Evolutionary conservation across 2,797 vertebrate species (phyloP).

Genomic region (Scyliorhinus canicula): DNA sequence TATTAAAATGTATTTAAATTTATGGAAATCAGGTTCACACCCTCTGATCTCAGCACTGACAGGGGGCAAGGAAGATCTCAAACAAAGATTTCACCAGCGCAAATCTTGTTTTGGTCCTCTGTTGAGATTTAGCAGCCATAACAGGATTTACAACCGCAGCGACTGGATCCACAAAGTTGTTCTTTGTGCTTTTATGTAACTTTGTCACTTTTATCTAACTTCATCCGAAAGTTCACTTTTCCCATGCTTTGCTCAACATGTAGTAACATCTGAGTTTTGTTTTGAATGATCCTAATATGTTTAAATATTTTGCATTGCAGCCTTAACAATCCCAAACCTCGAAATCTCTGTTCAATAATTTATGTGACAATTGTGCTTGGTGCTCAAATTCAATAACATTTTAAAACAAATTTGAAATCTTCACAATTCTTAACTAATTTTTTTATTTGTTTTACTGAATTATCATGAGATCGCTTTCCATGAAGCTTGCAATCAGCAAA

Average conservation of each 20-base stretch:
- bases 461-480: background rate
- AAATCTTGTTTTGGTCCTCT: no score
- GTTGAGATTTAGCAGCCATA: no score
- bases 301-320: background rate
- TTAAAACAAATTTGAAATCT: constrained; percentile 14
- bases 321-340: background rate
- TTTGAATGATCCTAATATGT: background rate
- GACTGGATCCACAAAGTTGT: no score
- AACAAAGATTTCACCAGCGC: no score
- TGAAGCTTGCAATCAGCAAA: background rate
- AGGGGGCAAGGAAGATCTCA: no score
- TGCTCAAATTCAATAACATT: background rate
- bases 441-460: background rate
- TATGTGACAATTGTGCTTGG: background rate
- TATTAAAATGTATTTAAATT: no score
- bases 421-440: background rate
- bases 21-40: no score
- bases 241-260: background rate
- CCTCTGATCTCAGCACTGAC: no score
- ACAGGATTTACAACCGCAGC: no score
- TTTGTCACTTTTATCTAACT: background rate
- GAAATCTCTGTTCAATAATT: background rate
- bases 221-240: background rate
- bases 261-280: background rate
- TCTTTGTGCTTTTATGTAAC: no score